Evolutionary conservation across 2,113 vertebrate genomes (phyloP).

Genomic region (Lophochroa leadbeateri): DNA sequence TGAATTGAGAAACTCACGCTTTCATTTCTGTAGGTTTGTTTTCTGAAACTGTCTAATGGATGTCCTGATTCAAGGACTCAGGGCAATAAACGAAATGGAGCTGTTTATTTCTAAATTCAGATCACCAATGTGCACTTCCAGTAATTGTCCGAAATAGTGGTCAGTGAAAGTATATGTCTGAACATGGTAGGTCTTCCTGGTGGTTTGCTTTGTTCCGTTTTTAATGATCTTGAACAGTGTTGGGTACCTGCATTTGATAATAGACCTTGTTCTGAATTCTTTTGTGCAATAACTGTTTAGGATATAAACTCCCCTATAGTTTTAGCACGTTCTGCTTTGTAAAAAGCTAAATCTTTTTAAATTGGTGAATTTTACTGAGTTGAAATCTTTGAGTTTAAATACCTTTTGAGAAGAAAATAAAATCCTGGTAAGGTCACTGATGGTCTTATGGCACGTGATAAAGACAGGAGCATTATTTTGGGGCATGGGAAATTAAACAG

Average conservation of each 20-base stretch:
- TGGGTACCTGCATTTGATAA: neutral
- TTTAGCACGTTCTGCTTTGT: neutral
- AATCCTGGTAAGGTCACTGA: neutral
- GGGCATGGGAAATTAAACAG: neutral
- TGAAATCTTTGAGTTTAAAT: neutral
- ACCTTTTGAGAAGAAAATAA: neutral
- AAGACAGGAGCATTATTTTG: neutral
- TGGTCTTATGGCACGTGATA: neutral
- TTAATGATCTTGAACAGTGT: neutral
- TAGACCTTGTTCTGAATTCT: neutral
- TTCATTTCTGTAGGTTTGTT: neutral
- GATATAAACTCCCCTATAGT: neutral
- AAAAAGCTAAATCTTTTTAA: neutral
- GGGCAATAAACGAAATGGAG: neutral
- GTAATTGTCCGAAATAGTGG: neutral
- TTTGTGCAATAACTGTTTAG: neutral
- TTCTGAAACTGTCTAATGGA: neutral
- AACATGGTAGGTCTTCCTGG: neutral
- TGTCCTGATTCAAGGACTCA: neutral
- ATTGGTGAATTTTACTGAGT: neutral
- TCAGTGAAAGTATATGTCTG: neutral
- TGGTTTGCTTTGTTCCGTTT: neutral
- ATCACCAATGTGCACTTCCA: neutral
- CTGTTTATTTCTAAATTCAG: neutral
- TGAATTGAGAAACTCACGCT: neutral